Evolutionary conservation across 1,140 invertebrate genomes (phyloP).

Genomic region (Paracyclopina nana): DNA sequence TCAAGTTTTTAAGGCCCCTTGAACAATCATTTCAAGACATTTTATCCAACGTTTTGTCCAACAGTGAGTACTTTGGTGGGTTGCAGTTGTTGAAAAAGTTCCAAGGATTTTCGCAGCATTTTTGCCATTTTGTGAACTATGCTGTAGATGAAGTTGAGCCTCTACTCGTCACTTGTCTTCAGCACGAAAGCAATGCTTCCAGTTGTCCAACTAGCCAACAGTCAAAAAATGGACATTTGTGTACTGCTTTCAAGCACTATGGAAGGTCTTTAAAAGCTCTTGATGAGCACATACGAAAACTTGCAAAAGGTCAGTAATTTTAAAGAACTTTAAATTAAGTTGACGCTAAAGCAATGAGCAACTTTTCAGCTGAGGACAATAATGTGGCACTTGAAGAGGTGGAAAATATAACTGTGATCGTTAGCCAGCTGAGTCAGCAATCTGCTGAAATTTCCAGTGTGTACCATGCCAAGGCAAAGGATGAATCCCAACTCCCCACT

Average conservation of each 20-base stretch:
- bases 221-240: too few species aligned
- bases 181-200: not conserved
- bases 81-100: not conserved
- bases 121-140: slow-evolving; percentile 9
- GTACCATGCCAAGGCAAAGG: slow-evolving; percentile 28
- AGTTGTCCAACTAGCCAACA: slow-evolving; percentile 5
- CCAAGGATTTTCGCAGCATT: not conserved
- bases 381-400: slow-evolving; percentile 13
- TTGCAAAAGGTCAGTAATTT: too few species aligned
- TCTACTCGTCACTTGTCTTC: not conserved
- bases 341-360: too few species aligned
- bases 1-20: slow-evolving; percentile 23
- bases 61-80: not conserved
- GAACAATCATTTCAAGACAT: slow-evolving; percentile 25
- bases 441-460: slow-evolving; percentile 24
- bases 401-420: not conserved
- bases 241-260: too few species aligned
- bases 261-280: too few species aligned
- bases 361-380: too few species aligned
- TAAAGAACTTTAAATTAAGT: too few species aligned
- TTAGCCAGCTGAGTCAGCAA: slow-evolving; percentile 12
- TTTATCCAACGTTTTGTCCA: slow-evolving; percentile 4
- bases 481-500: slow-evolving; percentile 29
- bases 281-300: too few species aligned
- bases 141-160: not conserved